Evolutionary conservation across 2,113 vertebrate genomes (phyloP).

Genomic region (Grammomys surdaster): DNA sequence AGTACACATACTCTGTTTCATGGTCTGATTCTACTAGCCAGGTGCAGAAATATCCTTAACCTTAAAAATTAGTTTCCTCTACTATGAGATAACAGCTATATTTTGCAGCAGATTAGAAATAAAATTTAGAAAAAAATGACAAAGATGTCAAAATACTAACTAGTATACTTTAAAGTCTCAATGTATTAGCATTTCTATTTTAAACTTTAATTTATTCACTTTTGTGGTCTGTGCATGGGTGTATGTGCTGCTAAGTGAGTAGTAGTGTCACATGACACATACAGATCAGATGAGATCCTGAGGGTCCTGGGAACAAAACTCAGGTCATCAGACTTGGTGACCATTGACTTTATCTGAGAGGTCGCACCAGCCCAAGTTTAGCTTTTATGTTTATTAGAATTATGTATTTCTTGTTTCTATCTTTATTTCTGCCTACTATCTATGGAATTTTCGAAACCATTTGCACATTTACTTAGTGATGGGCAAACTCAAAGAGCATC

Average conservation of each 20-base stretch:
- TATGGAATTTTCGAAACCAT: neutral
- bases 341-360: too few species aligned
- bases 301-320: neutral
- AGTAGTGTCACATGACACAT: too few species aligned
- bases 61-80: neutral
- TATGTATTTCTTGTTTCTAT: neutral
- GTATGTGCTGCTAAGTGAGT: neutral
- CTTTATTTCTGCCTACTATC: neutral
- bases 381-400: neutral
- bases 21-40: neutral
- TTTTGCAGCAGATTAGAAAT: neutral
- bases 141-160: neutral
- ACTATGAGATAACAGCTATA: neutral
- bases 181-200: neutral
- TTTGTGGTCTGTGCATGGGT: neutral
- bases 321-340: too few species aligned
- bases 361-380: too few species aligned
- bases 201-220: neutral
- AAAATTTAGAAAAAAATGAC: neutral
- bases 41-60: neutral
- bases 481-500: neutral
- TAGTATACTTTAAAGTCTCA: neutral
- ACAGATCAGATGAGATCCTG: neutral
- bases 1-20: rapidly evolving
- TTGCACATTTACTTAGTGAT: neutral